Percentiles rank a stretch among this genome's conserved stretches.
Evolutionary conservation across 2,888 invertebrate species (phyloP).

Genomic region (Psococerastis gibbosa): DNA sequence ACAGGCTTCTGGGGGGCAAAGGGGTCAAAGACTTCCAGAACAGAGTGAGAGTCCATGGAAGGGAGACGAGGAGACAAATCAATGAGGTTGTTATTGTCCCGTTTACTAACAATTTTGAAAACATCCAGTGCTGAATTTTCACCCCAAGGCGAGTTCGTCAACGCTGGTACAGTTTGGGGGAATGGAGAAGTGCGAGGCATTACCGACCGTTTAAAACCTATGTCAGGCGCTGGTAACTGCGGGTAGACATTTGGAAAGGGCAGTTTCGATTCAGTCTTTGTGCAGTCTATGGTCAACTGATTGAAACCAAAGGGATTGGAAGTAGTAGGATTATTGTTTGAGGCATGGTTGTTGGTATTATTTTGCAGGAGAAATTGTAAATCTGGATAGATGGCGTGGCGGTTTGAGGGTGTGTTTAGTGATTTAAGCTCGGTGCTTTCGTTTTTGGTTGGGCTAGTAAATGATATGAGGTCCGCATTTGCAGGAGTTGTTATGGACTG

Average conservation of each 20-base stretch:
- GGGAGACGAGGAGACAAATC: conserved; percentile 28
- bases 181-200: neutral
- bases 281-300: neutral
- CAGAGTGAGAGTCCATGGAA: conserved; percentile 33
- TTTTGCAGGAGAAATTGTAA: neutral
- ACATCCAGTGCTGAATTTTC: conserved; percentile 21
- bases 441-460: conserved; percentile 37
- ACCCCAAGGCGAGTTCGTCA: neutral
- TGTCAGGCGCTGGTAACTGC: too few relatives aligned
- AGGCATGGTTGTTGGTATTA: neutral
- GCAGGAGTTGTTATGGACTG: conserved; percentile 13
- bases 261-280: neutral
- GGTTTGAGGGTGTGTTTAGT: neutral
- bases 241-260: neutral
- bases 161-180: neutral
- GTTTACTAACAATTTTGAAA: conserved; percentile 28
- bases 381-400: conserved; percentile 3
- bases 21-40: conserved; percentile 78
- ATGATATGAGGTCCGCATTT: conserved; percentile 43
- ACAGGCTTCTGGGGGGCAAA: conserved; percentile 27
- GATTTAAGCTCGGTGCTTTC: neutral
- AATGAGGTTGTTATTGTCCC: conserved; percentile 35
- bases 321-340: neutral
- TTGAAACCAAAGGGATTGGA: neutral
- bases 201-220: neutral